Conservation (phyloP, 2,113 vertebrate species). For the Phodopus roborovskii region DNA sequence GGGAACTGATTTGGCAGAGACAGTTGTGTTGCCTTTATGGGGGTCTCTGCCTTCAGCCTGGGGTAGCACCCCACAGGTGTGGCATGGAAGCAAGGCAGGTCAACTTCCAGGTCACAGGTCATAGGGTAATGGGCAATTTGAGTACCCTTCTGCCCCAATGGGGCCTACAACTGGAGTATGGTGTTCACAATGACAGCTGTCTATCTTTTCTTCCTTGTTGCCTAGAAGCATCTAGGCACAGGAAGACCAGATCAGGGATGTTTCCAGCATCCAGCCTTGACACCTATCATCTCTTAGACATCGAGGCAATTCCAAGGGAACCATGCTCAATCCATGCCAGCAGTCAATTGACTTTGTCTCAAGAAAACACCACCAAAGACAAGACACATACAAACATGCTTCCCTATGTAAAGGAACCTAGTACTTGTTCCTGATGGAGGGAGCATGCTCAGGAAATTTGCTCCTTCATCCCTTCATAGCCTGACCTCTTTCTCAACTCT, state of each 20-base stretch:
- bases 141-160: not conserved
- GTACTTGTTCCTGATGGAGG: not conserved
- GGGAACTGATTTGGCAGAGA: not conserved
- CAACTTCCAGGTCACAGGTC: not conserved
- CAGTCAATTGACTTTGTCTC: not conserved
- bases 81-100: not conserved
- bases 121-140: not conserved
- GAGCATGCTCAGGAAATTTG: not conserved
- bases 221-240: not conserved
- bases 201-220: not conserved
- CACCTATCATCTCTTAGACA: not conserved
- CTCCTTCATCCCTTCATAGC: not conserved
- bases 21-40: not conserved
- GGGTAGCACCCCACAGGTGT: rapidly evolving
- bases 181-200: not conserved
- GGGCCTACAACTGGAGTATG: not conserved
- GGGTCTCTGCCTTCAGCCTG: not conserved
- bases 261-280: not conserved
- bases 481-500: not conserved
- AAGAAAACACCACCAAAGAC: not conserved
- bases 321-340: not conserved
- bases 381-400: not conserved
- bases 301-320: not conserved
- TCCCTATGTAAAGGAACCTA: not conserved
- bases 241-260: too few relatives aligned